These are phyloP conservation scores for Acrobasis consociella DNA, from an alignment of 2,888 invertebrate genomes.

Conservation along the genomic window DNA sequence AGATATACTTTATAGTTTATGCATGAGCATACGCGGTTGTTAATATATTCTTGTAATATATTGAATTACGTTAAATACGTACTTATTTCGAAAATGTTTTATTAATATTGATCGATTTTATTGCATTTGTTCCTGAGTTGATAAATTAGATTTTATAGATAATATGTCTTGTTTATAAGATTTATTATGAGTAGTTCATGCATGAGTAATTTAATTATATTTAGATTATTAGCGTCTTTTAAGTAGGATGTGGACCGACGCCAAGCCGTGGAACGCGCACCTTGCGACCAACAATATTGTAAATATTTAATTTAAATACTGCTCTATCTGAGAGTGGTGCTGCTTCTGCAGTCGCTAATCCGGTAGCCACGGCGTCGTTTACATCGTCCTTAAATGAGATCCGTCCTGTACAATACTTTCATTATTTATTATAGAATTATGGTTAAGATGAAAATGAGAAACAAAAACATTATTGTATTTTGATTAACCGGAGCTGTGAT, in stretches of 20 bases:
- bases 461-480: slow-evolving; percentile 75
- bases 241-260: slow-evolving; percentile 61
- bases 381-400: slow-evolving; percentile 62
- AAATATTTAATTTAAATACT: slow-evolving; percentile 32
- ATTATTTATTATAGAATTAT: slow-evolving; percentile 79
- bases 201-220: slow-evolving; percentile 72
- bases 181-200: slow-evolving; percentile 62
- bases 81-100: slow-evolving; percentile 62
- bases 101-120: slow-evolving; percentile 78
- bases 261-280: slow-evolving; percentile 21
- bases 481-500: slow-evolving; percentile 83
- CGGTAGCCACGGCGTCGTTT: slow-evolving; percentile 43
- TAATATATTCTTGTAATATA: slow-evolving; percentile 79
- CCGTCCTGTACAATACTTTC: slow-evolving; percentile 76
- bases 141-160: slow-evolving; percentile 77
- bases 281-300: slow-evolving; percentile 30
- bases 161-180: slow-evolving; percentile 68
- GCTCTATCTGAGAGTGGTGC: background rate
- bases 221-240: slow-evolving; percentile 53
- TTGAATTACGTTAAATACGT: slow-evolving; percentile 71
- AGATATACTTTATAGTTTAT: slow-evolving; percentile 74
- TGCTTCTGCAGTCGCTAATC: background rate
- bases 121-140: slow-evolving; percentile 83
- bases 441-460: slow-evolving; percentile 70
- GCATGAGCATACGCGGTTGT: slow-evolving; percentile 72